phyloP scores from a whole-genome alignment of 2,113 vertebrate genomes.

The Catagonus wagneri region DNA sequence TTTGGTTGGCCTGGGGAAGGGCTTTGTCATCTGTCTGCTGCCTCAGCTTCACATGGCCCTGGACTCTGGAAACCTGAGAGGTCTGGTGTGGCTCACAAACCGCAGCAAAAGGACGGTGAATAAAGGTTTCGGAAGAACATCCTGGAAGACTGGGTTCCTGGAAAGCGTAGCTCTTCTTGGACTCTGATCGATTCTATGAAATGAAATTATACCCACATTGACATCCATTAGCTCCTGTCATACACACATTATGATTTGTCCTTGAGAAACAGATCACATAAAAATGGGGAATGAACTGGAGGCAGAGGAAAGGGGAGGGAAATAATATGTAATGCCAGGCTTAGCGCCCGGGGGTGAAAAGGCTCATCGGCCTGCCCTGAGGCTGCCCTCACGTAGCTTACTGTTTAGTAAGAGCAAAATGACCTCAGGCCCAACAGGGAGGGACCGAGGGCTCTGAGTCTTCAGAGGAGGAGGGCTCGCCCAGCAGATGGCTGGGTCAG shows the following conservation, averaged over 20 bases:
- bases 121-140: background rate
- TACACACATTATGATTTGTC: background rate
- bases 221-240: background rate
- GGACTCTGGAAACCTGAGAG: background rate
- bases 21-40: background rate
- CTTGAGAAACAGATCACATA: background rate
- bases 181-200: background rate
- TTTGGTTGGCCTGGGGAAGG: background rate
- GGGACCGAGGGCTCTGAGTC: background rate
- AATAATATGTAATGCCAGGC: background rate
- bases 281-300: background rate
- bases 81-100: background rate
- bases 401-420: background rate
- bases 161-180: background rate
- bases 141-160: background rate
- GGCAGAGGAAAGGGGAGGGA: background rate
- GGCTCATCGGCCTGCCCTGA: accelerated
- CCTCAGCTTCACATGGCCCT: background rate
- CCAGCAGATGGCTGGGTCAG: background rate
- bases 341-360: background rate
- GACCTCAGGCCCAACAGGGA: background rate
- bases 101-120: background rate
- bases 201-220: background rate
- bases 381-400: background rate
- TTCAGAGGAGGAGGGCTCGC: background rate